Base-by-base conservation (phyloP, 2,797 vertebrate genomes). In the Enteromius viviparus region DNA sequence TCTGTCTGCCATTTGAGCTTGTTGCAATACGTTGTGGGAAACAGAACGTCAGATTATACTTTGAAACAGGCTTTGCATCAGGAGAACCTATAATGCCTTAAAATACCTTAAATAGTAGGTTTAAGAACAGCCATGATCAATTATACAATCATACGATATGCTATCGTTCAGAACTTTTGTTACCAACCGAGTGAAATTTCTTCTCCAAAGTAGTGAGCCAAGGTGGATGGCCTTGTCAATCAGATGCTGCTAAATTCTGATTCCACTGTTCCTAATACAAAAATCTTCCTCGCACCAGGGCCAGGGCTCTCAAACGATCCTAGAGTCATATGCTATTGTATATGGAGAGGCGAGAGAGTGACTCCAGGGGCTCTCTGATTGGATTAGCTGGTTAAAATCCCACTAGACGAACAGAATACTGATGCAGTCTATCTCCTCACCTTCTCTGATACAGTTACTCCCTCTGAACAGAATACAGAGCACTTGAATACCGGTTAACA, bases 331-430 rank as follows among this genome's bases (percentile, higher is more conserved):
- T 96, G 95, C 95, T 94, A 96, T 96, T 97, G 96, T 92, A 93
- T 92, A 92, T 94, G 83, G 93, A 93, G 95, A 93, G 95, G 95
- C 55, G 42, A 64, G 58, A 94, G 92, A 96, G 94, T 95, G 92
- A 96, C 95, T 96, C 96, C 93, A 93, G 95, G 95, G 96, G 93
- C 96, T 95, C 92, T 94, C 95, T 97, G 97, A 99, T 99, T 99
- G 96, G 96, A 98, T 99, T 97, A 98, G 97, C 95, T 92, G 94
- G 94, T 96, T 96, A 96, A 97, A 97, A 96, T 98, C 96, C 96
- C 96, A 95, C 94, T 93, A 97, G 96, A 96, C 95, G 94, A 96
- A 96, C 96, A 92, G 95, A 96, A 96, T 96, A 95, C 95, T 96
- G 95, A 97, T 97, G 96, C 96, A 92, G 94, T 93, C 92, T 90